These are phyloP conservation scores for Pagetopsis macropterus DNA, from an alignment of 2,797 vertebrate genomes.

Conservation along the genomic window DNA sequence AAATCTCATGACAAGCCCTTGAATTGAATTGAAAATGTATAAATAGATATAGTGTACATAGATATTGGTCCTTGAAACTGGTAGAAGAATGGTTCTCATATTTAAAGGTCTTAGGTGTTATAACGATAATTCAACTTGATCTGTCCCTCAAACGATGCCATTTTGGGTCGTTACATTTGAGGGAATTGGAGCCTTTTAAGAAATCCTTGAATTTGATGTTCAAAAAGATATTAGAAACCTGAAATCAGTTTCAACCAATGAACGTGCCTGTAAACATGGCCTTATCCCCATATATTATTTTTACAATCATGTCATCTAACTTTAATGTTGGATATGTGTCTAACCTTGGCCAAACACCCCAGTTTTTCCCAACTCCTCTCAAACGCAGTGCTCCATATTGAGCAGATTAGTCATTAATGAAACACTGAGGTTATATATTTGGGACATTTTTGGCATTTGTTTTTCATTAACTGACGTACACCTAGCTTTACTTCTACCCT, in stretches of 20 bases:
- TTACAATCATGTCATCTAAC: conserved; percentile 29
- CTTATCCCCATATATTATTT: conserved; percentile 35
- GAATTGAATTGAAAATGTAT: too few relatives aligned
- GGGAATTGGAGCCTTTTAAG: too few relatives aligned
- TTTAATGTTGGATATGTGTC: conserved; percentile 23
- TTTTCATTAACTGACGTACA: conserved; percentile 81
- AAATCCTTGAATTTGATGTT: too few relatives aligned
- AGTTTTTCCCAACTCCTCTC: conserved; percentile 31
- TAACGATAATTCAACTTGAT: too few relatives aligned
- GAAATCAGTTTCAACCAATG: neutral
- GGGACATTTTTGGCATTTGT: conserved; percentile 73
- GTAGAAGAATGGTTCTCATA: too few relatives aligned
- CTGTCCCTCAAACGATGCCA: too few relatives aligned
- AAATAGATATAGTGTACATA: too few relatives aligned
- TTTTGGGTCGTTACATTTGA: too few relatives aligned
- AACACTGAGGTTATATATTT: conserved; percentile 79
- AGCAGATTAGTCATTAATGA: conserved; percentile 84
- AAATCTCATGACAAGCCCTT: conserved; percentile 23
- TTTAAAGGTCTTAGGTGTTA: too few relatives aligned
- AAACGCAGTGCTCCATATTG: conserved; percentile 77
- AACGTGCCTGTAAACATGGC: conserved; percentile 19
- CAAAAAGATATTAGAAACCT: too few relatives aligned
- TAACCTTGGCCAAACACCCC: conserved; percentile 5
- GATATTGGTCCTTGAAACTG: too few relatives aligned
- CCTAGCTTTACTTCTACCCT: conserved; percentile 54